Conservation (phyloP, 2,113 vertebrate species). For the Mastomys natalensis region DNA sequence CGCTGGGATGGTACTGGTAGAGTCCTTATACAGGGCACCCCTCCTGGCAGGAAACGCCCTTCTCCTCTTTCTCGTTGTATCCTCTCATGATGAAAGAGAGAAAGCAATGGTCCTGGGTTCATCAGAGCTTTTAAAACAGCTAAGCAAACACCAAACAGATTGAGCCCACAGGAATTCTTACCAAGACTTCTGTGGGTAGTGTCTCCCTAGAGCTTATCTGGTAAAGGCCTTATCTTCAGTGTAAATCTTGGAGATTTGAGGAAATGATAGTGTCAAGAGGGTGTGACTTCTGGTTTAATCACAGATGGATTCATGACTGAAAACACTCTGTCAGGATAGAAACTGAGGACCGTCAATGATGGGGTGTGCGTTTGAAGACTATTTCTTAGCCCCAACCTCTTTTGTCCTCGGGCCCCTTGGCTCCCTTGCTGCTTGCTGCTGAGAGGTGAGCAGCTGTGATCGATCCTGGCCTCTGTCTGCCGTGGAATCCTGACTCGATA, state of each 20-base stretch:
- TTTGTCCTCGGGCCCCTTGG: fast-evolving
- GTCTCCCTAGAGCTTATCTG: too few relatives aligned
- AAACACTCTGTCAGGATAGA: neutral
- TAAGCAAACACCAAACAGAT: neutral
- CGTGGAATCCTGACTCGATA: neutral
- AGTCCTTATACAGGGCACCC: neutral
- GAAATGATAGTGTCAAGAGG: neutral
- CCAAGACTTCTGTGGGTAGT: neutral
- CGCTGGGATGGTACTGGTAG: too few relatives aligned
- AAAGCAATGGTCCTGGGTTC: neutral
- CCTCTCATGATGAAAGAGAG: neutral
- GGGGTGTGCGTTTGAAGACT: neutral
- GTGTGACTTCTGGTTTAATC: neutral
- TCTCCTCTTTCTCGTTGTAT: neutral
- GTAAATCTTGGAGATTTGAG: neutral
- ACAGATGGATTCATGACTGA: too few relatives aligned
- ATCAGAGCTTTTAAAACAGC: neutral
- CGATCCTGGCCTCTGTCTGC: neutral
- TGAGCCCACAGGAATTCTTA: neutral
- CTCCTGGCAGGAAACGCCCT: neutral
- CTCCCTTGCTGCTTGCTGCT: neutral
- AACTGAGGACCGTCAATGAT: neutral
- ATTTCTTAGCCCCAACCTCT: neutral
- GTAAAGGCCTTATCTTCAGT: neutral
- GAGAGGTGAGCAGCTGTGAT: neutral